Base-by-base conservation (phyloP, 2,113 vertebrate genomes). In the Turnix velox region DNA sequence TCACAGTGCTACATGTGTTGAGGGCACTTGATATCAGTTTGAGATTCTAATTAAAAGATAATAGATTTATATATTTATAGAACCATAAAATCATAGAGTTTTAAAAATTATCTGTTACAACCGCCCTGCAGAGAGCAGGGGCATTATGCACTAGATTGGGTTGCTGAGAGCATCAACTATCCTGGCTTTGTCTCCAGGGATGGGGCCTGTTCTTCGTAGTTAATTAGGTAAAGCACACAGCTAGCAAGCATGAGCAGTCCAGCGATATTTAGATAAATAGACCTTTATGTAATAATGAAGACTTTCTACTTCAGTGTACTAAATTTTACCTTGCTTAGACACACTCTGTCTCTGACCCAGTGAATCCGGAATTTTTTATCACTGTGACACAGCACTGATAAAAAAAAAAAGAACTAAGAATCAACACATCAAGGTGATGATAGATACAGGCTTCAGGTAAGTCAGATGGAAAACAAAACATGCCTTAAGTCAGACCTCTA, bases 301-400 rank as follows among this genome's bases (percentile, higher is more conserved):
- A 31, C 1, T 33, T 85, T 33, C 8, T 31, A 25, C 5, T 45
- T 7, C 39, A 12, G 3, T 68, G 33, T 9, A 3, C 5, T 48
- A 69, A 57, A 69, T 73, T 69, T 59, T n/a, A 13, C 1, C 0
- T 57, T 83, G 4, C 4, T 18, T 57, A 57, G 31, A n/a, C 6
- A 39, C 0, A 0, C 2, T 55, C 39, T 82, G 3, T 23, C 57
- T 72, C 27, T 48, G 6, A 45, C 19, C 2, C 9, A 80, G 33
- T 11, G 80, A 77, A 18, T 77, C 3, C 69, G 10, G 0, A 4
- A 65, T 77, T 31, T 74, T 77, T 52, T 52, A 42, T 3, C 13
- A 37, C 5, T 55, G 9, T 27, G 20, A 4, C 14, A 59, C 13
- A 83, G 7, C 5, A 33, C 0, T n/a, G 1, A 49, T 7, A 8